Base-by-base conservation (phyloP, 2,797 vertebrate species). In the Rhodeus uyekii region DNA sequence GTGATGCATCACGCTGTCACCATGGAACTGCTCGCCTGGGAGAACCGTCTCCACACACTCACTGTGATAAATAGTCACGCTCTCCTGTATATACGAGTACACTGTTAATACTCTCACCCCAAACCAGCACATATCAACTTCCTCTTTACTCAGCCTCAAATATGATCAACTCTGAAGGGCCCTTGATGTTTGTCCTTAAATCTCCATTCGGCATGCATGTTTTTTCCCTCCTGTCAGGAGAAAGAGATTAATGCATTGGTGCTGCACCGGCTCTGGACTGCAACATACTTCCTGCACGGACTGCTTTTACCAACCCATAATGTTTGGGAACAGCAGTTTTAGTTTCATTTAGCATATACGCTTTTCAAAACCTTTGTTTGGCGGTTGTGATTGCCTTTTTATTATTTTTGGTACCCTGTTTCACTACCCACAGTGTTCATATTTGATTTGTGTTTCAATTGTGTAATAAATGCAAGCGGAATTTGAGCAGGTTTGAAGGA, bases 11-110 rank as follows among this genome's bases (percentile, higher is more conserved):
- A 9, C 29, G 22, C 55, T 50, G 79, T 81, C 32, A 60, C 79
- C 58, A 39, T 80, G 65, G 68, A 75, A 75, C 38, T 36, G 65
- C 48, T 58, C n/a, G 48, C 46, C n/a, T 74, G 76, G 82, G 63
- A 64, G 61, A 78, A 55, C 64, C 27, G 24, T 74, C 76, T 83
- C 63, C 39, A 65, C 65, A 72, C 22, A 8, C 82, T 74, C 76
- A 80, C 71, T 84, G 83, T 80, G 77, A 84, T 76, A 34, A 58
- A 60, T 78, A 73, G 69, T 82, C 53, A 27, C 67, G 7, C n/a
- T 42, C 63, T 68, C 64, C 34, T 61, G 74, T 38, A 78, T 50
- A 24, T 50, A 78, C 2, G 29, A 65, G 19, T n/a, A 36, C 60
- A 44, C 65, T 69, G 48, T 80, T 71, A 22, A 79, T 69, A 68